These are phyloP conservation scores for Lucilia sericata DNA, from an alignment of 1,140 invertebrate genomes.

Conservation along the genomic window DNA sequence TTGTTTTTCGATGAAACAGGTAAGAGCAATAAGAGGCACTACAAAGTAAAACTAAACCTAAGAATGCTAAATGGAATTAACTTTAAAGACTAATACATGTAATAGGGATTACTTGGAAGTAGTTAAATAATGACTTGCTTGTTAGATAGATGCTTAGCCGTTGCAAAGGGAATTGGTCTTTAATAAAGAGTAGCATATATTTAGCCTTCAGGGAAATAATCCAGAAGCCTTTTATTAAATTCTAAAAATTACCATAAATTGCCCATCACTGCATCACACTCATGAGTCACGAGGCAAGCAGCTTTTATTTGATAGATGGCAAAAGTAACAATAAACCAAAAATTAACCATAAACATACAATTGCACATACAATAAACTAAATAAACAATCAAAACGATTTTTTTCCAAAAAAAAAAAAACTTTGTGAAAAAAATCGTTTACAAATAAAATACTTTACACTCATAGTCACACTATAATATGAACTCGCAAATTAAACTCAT, in stretches of 20 bases:
- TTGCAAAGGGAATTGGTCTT: no score
- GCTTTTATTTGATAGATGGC: background rate
- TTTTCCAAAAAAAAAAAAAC: background rate
- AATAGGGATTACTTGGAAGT: no score
- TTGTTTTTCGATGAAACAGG: background rate
- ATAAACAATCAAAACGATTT: background rate
- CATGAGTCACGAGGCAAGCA: constrained; percentile 2
- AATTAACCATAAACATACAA: constrained; percentile 15
- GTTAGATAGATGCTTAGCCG: no score
- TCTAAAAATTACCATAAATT: background rate
- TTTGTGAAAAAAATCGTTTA: background rate
- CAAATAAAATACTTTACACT: background rate
- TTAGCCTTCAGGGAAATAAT: no score
- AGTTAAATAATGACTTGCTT: no score
- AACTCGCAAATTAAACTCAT: background rate
- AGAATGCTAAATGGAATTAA: no score
- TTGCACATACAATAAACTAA: background rate
- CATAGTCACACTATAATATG: background rate
- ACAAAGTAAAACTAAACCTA: background rate
- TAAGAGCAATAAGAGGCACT: background rate
- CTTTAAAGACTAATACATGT: no score
- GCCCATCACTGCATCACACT: background rate
- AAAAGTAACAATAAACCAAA: background rate
- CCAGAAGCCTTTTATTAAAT: no score
- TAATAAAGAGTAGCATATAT: no score